Evolutionary conservation across 2,797 vertebrate species (phyloP).

Genomic region (Euphonia xanthogaster): DNA sequence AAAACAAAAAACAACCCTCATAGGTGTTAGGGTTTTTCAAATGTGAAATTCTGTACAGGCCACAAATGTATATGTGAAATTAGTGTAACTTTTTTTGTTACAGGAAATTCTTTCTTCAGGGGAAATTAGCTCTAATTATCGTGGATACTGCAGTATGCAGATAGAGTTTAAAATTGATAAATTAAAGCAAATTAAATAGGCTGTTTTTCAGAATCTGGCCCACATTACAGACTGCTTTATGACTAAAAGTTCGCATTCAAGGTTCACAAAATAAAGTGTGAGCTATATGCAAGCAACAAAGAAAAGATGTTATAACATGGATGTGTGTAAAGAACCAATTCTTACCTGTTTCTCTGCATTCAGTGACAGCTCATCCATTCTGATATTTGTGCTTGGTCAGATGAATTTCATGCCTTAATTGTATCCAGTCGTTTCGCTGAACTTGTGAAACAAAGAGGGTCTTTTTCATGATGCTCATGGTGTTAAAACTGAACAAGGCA

Average conservation of each 20-base stretch:
- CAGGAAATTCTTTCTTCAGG: background rate
- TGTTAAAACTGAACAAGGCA: background rate
- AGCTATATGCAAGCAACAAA: background rate
- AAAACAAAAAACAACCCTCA: background rate
- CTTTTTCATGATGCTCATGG: background rate
- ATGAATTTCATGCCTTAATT: background rate
- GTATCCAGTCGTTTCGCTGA: background rate
- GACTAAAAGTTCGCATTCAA: background rate
- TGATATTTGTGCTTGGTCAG: background rate
- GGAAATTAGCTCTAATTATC: background rate
- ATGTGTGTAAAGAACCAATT: background rate
- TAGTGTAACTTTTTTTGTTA: slow-evolving; percentile 1
- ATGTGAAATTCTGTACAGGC: background rate
- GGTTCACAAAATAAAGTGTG: background rate
- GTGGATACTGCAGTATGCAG: background rate
- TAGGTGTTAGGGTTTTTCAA: background rate
- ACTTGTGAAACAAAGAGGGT: background rate
- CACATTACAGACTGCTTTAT: background rate
- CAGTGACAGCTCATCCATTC: background rate
- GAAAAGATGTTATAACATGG: background rate
- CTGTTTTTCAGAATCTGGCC: background rate
- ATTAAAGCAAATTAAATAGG: background rate
- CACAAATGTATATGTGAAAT: slow-evolving; percentile 6
- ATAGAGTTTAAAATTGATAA: background rate
- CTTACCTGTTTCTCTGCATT: background rate